Evolutionary conservation across 2,888 invertebrate genomes (phyloP).

Genomic region (Masnerella sp.): DNA sequence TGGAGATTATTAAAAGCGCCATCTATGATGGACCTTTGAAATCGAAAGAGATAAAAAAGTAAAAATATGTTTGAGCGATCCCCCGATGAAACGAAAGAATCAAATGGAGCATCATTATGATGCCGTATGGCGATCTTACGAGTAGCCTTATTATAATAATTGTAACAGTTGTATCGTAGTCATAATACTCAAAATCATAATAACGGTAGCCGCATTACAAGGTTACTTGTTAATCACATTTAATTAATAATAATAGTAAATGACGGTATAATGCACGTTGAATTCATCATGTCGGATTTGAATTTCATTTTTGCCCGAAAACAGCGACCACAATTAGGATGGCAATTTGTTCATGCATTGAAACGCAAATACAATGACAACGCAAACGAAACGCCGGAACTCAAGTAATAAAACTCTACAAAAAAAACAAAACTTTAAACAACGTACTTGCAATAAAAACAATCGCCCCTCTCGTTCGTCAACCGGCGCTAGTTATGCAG

Average conservation of each 20-base stretch:
- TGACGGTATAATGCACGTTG: slow-evolving; percentile 47
- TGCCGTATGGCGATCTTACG: slow-evolving; percentile 65
- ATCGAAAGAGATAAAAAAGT: slow-evolving; percentile 22
- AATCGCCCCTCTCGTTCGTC: slow-evolving; percentile 10
- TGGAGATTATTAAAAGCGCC: slow-evolving; percentile 11
- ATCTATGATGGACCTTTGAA: slow-evolving; percentile 18
- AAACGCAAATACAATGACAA: slow-evolving; percentile 24
- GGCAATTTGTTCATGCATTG: slow-evolving; percentile 17
- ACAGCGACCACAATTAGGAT: slow-evolving; percentile 58
- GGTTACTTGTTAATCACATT: slow-evolving; percentile 56
- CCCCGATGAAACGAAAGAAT: slow-evolving; percentile 62
- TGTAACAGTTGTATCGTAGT: slow-evolving; percentile 62
- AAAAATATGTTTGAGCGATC: slow-evolving; percentile 51
- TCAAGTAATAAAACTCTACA: slow-evolving; percentile 11
- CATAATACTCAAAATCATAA: slow-evolving; percentile 63
- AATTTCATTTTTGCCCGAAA: slow-evolving; percentile 45
- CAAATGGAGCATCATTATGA: slow-evolving; percentile 12
- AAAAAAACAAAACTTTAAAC: slow-evolving; percentile 13
- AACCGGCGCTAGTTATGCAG: slow-evolving; percentile 11
- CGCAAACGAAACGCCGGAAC: slow-evolving; percentile 3
- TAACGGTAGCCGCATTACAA: slow-evolving; percentile 60
- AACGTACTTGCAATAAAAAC: slow-evolving; percentile 20
- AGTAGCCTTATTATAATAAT: slow-evolving; percentile 71
- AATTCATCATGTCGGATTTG: too few relatives aligned
- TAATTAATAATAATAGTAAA: slow-evolving; percentile 64